These are phyloP conservation scores for Hycleus phaleratus DNA, from an alignment of 1,140 invertebrate species.

Conservation along the genomic window DNA sequence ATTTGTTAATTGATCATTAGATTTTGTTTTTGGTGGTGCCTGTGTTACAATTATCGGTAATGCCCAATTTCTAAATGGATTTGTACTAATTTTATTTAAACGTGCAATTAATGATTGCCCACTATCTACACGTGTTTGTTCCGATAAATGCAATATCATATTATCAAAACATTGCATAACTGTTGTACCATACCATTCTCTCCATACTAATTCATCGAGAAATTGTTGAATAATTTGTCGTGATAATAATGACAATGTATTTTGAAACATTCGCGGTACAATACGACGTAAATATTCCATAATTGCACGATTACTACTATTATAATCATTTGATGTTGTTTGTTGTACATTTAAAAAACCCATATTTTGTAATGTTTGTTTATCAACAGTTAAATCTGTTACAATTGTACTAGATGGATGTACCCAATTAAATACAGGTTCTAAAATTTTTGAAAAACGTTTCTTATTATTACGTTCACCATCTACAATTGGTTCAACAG, in stretches of 20 bases:
- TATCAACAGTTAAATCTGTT: slow-evolving; percentile 77
- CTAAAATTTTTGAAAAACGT: slow-evolving; percentile 68
- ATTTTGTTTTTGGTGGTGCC: slow-evolving; percentile 2
- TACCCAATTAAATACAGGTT: slow-evolving; percentile 69
- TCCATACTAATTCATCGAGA: slow-evolving; percentile 67
- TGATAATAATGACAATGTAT: slow-evolving; percentile 72
- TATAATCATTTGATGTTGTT: slow-evolving; percentile 53
- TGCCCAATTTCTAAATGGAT: slow-evolving; percentile 75
- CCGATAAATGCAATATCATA: slow-evolving; percentile 67
- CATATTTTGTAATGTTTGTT: slow-evolving; percentile 62
- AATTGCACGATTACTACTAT: slow-evolving; percentile 63
- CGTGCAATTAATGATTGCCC: slow-evolving; percentile 43
- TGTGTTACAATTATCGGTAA: slow-evolving; percentile 19
- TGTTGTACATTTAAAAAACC: slow-evolving; percentile 70
- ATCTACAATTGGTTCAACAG: slow-evolving; percentile 71
- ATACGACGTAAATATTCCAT: slow-evolving; percentile 82
- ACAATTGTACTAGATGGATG: slow-evolving; percentile 67
- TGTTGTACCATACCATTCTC: slow-evolving; percentile 65
- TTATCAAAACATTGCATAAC: slow-evolving; percentile 73
- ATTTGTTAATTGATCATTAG: background rate
- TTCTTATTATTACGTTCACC: slow-evolving; percentile 69
- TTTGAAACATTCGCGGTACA: slow-evolving; percentile 85
- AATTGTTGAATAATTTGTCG: slow-evolving; percentile 83
- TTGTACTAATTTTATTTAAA: slow-evolving; percentile 46
- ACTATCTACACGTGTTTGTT: slow-evolving; percentile 61